Conservation (phyloP, 2,888 invertebrate genomes). For the Aporophyla nigra region DNA sequence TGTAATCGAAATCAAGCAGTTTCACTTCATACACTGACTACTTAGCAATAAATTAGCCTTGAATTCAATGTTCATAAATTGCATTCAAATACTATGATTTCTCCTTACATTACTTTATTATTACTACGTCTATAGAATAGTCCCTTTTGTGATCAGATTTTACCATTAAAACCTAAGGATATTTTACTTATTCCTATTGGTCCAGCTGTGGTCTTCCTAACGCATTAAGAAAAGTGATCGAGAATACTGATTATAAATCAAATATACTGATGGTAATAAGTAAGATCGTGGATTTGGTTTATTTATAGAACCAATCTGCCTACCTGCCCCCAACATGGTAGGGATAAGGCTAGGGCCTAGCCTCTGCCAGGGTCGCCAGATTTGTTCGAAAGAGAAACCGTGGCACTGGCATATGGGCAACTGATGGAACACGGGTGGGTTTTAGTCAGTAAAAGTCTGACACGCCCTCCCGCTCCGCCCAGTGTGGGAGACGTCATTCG, state of each 20-base stretch:
- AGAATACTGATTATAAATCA: not conserved
- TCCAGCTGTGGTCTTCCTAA: not conserved
- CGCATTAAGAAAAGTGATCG: not conserved
- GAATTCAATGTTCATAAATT: not conserved
- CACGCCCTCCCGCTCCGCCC: no score
- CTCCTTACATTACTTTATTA: not conserved
- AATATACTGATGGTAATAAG: not conserved
- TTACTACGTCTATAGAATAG: not conserved
- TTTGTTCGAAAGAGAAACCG: no score
- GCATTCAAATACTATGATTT: not conserved
- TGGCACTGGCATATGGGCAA: no score
- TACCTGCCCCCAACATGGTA: no score
- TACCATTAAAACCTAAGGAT: not conserved
- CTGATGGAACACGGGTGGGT: no score
- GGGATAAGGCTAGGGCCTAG: no score
- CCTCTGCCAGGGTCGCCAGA: no score
- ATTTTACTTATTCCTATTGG: not conserved
- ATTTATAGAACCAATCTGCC: not conserved
- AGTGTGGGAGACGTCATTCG: no score
- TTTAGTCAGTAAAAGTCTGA: no score
- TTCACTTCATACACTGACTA: not conserved
- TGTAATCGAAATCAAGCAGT: not conserved
- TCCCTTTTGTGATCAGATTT: not conserved
- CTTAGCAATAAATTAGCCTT: not conserved
- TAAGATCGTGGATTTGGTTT: not conserved